A percentile compares a stretch with the other conserved stretches of the same genome.
phyloP scores from a whole-genome alignment of 2,797 vertebrate genomes.

The Otolemur crassicaudatus region DNA sequence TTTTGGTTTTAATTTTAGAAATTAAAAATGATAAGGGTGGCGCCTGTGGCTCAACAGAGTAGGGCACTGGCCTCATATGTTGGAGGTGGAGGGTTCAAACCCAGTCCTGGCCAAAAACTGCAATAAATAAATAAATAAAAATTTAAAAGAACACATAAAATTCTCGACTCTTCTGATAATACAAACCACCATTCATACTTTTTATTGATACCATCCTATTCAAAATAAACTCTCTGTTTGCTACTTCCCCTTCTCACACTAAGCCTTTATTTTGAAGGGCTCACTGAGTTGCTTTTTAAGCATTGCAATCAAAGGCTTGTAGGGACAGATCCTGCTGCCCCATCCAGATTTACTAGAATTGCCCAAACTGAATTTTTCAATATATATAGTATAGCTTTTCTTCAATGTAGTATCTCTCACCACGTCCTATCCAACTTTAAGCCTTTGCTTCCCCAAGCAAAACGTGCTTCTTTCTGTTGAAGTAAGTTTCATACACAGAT shows the following conservation, averaged over 20 bases:
- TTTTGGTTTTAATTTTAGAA: no score
- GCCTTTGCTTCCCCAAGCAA: neutral
- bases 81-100: no score
- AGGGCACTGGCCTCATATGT: no score
- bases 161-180: neutral
- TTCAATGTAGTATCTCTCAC: neutral
- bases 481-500: neutral
- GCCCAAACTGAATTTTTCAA: neutral
- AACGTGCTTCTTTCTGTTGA: neutral
- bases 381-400: neutral
- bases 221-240: slow-evolving; percentile 21
- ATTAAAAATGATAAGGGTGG: no score
- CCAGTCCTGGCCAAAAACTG: no score
- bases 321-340: neutral
- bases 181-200: neutral
- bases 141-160: neutral
- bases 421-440: neutral
- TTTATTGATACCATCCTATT: neutral
- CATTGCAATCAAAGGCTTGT: neutral
- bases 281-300: neutral
- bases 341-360: neutral
- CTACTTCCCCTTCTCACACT: neutral
- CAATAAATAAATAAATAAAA: neutral
- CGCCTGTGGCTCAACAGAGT: no score
- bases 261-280: neutral